Base-by-base conservation (phyloP, 2,113 vertebrate genomes). In the Corythornis madagascariensis region DNA sequence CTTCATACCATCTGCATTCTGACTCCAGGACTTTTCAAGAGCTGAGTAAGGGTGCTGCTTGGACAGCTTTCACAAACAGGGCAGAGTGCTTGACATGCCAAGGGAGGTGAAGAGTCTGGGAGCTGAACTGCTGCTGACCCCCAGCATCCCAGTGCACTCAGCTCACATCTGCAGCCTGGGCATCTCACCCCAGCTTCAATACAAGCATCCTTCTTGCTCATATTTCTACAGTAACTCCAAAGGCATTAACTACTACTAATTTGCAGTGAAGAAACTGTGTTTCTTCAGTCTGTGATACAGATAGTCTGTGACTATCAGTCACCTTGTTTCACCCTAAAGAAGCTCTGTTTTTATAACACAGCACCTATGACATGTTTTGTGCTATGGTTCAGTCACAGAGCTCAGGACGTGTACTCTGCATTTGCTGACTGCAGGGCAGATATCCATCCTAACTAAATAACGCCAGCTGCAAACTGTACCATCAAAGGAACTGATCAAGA, bases 31-130 rank as follows among this genome's bases (percentile, higher is more conserved):
- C 73, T 80, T 92, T 57, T 80, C 73, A 83, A 76, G 70, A 83
- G 67, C 50, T 80, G 69, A 86, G 33, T 56, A 66, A 52, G 29
- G 60, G 40, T 26, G 33, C 42, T 70, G 69, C 69, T 80, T 67
- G 33, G 56, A 71, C 4, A 12, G 24, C 21, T 86, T 89, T 88
- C 64, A 92, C 72, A 94, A 64, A 33, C 29, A 40, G 59, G 38
- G 56, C 57, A 82, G 92, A 79, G 55, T 28, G 56, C 60, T 87
- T 70, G 43, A 50, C 17, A 6, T 50, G 52, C 71, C 56, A 64
- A 0, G 1, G 42, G 70, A 86, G 16, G 20, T 43, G 31, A 72
- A 45, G 65, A 57, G 35, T 31, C 48, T 0, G 0, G 8, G 13
- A 74, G 20, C 4, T 0, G 3, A 94, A 74, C 35, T 43, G 16